Conservation (phyloP, 2,888 invertebrate species). For the Drosophila aldrichi region DNA sequence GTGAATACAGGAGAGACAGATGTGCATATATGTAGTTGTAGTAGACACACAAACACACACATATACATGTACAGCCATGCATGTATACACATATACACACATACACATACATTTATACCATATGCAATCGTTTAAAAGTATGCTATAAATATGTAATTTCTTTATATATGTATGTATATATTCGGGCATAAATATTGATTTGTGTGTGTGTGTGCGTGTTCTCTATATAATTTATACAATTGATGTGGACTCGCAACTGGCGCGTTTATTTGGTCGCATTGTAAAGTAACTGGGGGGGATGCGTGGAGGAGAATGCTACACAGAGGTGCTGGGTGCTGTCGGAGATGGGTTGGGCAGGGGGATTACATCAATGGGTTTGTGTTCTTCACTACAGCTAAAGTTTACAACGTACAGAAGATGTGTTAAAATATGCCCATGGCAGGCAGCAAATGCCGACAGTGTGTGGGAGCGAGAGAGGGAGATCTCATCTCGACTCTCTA, state of each 20-base stretch:
- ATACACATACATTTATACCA: constrained; percentile 6
- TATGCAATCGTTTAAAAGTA: constrained; percentile 69
- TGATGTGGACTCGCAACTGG: constrained; percentile 64
- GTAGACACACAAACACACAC: constrained; percentile 37
- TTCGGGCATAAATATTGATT: constrained; percentile 37
- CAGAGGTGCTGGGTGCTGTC: constrained; percentile 36
- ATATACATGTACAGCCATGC: constrained; percentile 17
- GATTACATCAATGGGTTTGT: constrained; percentile 8
- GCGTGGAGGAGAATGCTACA: constrained; percentile 40
- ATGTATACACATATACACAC: constrained; percentile 16
- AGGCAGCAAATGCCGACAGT: constrained; percentile 20
- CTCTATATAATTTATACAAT: constrained; percentile 44
- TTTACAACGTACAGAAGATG: constrained; percentile 56
- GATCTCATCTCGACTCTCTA: constrained; percentile 27
- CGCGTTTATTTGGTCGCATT: constrained; percentile 71
- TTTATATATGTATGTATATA: constrained; percentile 36
- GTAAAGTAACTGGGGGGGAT: constrained; percentile 33
- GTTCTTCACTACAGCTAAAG: constrained; percentile 41
- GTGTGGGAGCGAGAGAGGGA: not conserved
- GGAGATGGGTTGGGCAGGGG: constrained; percentile 13
- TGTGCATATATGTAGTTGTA: constrained; percentile 4
- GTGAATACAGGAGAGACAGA: constrained; percentile 14
- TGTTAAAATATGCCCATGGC: constrained; percentile 61
- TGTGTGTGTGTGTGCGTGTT: constrained; percentile 8
- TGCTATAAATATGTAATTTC: constrained; percentile 57